Conservation (phyloP, 1,140 invertebrate species). For the Drosophila pachea region DNA sequence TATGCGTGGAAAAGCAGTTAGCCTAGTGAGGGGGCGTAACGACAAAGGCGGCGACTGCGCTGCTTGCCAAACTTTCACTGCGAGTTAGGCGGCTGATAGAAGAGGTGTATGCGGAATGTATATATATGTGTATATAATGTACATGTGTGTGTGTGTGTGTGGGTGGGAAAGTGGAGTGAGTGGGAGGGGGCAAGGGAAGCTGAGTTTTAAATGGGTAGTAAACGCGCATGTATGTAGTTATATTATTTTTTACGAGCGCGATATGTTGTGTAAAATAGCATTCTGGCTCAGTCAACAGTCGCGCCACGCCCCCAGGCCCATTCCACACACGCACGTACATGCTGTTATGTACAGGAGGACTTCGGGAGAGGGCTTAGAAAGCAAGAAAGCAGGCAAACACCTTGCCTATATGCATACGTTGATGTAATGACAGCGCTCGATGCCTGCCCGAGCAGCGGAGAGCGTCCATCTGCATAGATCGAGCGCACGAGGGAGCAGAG, state of each 20-base stretch:
- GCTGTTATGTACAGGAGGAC: too few species aligned
- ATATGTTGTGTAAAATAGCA: conserved; percentile 76
- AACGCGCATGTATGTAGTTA: conserved; percentile 70
- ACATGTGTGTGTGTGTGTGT: too few species aligned
- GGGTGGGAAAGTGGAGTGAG: not conserved
- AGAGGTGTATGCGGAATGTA: too few species aligned
- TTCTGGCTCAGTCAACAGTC: conserved; percentile 22
- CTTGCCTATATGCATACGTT: too few species aligned
- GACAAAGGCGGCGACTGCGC: conserved; percentile 18
- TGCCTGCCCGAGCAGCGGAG: too few species aligned
- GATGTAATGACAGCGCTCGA: too few species aligned
- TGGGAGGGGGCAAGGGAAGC: not conserved
- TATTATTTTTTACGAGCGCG: conserved; percentile 77
- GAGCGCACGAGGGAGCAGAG: too few species aligned
- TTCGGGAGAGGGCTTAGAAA: too few species aligned
- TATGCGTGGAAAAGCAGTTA: conserved; percentile 55
- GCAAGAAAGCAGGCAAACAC: too few species aligned
- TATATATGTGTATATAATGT: too few species aligned
- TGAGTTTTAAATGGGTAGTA: conserved; percentile 57
- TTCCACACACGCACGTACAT: not conserved
- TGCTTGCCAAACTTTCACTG: conserved; percentile 58
- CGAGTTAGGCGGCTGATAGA: not conserved
- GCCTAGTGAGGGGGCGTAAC: conserved; percentile 8
- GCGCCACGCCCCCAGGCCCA: not conserved
- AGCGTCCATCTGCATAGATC: too few species aligned